Base-by-base conservation (phyloP, 2,113 vertebrate genomes). In the Beaufortia kweichowensis region DNA sequence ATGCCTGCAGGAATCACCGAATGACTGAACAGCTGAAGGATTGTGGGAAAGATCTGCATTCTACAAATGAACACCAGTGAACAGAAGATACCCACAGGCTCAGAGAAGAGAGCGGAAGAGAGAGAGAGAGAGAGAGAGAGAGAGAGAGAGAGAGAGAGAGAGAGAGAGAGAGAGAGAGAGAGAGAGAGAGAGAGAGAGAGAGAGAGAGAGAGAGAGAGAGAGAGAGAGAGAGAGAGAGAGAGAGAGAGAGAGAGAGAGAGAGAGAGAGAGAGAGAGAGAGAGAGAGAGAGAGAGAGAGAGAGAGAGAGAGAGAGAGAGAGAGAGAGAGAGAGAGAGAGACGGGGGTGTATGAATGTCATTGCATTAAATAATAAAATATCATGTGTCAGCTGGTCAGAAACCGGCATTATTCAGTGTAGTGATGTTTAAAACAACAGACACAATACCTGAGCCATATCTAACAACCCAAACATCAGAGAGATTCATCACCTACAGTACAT, bases 11-110 rank as follows among this genome's bases (percentile, higher is more conserved):
- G 41, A n/a, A n/a, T n/a, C 15, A 43, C 46, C 35, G 76, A 62
- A 41, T 82, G 69, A 75, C n/a, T 64, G 64, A 74, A 74, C 59
- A 73, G 55, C 63, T 74, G 71, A 57, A 28, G 43, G 62, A 60
- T 79, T 66, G 33, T 61, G 78, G 70, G 55, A 77, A 59, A 60
- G 75, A 77, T 77, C 46, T 23, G 24, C 33, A 56, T 55, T 70
- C 35, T 17, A 66, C 63, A 63, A 29, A 69, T 63, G 46, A 60
- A 80, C 43, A n/a, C 64, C 64, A 60, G 65, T 33, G 24, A 61
- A 17, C 14, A 39, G 14, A n/a, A 33, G 39, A 5, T 6, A 23
- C 8, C 35, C 35, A 39, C 35, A 1, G 9, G 35, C n/a, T n/a
- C n/a, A n/a, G n/a, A n/a, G n/a, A n/a, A n/a, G n/a, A n/a, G n/a